Base-by-base conservation (phyloP, 2,888 invertebrate species). In the Tipula vernalis region DNA sequence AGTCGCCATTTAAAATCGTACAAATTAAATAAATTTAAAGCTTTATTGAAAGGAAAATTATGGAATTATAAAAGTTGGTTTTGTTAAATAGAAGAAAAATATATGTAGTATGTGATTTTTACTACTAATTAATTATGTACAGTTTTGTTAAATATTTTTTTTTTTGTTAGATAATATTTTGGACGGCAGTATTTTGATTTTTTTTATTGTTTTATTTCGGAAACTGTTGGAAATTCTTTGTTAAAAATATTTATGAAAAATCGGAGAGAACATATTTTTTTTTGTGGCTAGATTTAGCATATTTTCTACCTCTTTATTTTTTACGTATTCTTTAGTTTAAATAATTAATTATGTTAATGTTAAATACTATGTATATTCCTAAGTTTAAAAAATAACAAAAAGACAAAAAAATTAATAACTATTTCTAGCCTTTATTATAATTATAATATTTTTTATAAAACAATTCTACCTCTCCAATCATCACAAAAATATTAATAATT, bases 401-500 rank as follows among this genome's bases (percentile, higher is more conserved):
- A 57, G 18, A 57, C 15, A 57, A 57, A 71, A 71, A 51, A 51
- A 51, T 51, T 51, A 44, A 51, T 51, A n/a, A 71, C 71, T 71
- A 71, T 71, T 28, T 71, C 71, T 71, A 71, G 71, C 71, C 71
- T 71, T 71, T 71, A 71, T 57, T 57, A 57, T 15, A 71, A 71
- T 71, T 28, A 51, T n/a, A 51, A 71, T 28, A 71, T 71, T 71
- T 71, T 71, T 71, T 71, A 71, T 51, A 71, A 71, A 41, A 84
- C 84, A 84, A 84, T 15, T 41, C 84, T 84, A 39, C 41, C 84
- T 41, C 84, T 84, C 84, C 84, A 84, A 84, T 84, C 84, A 84
- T 84, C 84, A 84, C 84, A 84, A 41, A 71, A 71, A 71, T 71
- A 71, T 71, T 28, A 71, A 71, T 71, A 71, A 71, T 28, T 71